A percentile compares a stretch with the other conserved stretches of the same genome.
phyloP scores from a whole-genome alignment of 2,888 invertebrate genomes.

The Drosophila buzzatii region DNA sequence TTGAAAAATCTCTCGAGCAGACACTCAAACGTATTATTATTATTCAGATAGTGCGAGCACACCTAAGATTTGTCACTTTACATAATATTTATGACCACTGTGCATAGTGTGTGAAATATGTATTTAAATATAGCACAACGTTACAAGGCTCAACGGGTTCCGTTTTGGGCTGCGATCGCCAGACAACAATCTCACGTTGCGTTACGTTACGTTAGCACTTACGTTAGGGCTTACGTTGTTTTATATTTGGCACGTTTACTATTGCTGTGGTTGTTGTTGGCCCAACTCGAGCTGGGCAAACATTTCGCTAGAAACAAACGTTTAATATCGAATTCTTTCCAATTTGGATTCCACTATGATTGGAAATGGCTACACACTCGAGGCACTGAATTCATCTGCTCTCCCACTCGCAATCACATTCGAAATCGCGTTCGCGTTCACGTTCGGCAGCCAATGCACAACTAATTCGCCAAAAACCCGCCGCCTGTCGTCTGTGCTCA shows the following conservation, averaged over 20 bases:
- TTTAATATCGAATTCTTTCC: conserved; percentile 14
- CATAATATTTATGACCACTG: conserved; percentile 30
- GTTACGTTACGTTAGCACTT: conserved; percentile 36
- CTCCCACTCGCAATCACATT: conserved; percentile 15
- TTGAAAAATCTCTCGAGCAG: conserved; percentile 53
- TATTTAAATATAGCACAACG: conserved; percentile 30
- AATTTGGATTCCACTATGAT: conserved; percentile 29
- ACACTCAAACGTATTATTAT: conserved; percentile 1
- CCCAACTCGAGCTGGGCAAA: conserved; percentile 33
- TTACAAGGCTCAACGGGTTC: conserved; percentile 23
- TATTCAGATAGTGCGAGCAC: conserved; percentile 10
- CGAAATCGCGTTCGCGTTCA: conserved; percentile 29
- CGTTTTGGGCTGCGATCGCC: conserved; percentile 13
- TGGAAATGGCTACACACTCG: conserved; percentile 36
- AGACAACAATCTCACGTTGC: conserved; percentile 1
- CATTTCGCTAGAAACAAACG: conserved; percentile 31
- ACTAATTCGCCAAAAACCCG: conserved; percentile 64
- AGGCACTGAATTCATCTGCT: conserved; percentile 48
- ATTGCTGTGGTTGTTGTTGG: conserved; percentile 23
- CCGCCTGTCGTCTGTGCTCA: conserved; percentile 41
- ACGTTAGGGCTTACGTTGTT: conserved; percentile 33
- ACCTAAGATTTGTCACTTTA: conserved; percentile 22
- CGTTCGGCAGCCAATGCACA: conserved; percentile 64
- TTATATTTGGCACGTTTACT: conserved; percentile 12
- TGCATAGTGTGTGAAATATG: conserved; percentile 17